Evolutionary conservation across 2,888 invertebrate species (phyloP).

Genomic region (Patella depressa): DNA sequence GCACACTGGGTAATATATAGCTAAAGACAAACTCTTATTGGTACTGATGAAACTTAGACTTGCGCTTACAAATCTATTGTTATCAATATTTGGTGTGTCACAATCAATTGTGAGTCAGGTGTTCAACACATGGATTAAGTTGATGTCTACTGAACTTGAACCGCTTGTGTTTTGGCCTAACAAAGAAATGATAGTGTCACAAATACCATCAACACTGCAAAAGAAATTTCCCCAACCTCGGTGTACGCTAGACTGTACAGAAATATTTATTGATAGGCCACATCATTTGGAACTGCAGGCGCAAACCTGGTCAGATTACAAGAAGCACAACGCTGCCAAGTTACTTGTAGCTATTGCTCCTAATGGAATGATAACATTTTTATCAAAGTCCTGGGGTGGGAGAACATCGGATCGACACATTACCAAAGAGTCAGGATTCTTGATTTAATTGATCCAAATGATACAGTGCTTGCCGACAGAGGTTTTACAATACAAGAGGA

Average conservation of each 20-base stretch:
- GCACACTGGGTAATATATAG: not conserved
- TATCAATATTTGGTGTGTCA: not conserved
- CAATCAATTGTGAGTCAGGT: not conserved
- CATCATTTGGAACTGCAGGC: conserved; percentile 20
- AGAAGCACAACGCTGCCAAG: conserved; percentile 31
- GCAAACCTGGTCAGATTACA: conserved; percentile 29
- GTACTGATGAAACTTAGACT: not conserved
- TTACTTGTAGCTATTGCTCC: conserved; percentile 23
- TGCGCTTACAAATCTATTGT: not conserved
- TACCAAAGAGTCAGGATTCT: conserved; percentile 29
- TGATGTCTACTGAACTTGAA: not conserved
- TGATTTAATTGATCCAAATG: conserved; percentile 27
- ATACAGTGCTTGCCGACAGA: conserved; percentile 34
- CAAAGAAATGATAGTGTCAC: not conserved
- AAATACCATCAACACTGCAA: not conserved
- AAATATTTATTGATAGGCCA: conserved; percentile 31
- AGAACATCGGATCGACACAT: conserved; percentile 37
- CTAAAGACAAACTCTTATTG: not conserved
- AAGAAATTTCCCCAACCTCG: not conserved
- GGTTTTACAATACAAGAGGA: conserved; percentile 38
- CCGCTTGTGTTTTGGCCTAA: conserved; percentile 1
- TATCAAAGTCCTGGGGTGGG: conserved; percentile 37
- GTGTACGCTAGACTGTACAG: conserved; percentile 31
- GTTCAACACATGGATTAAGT: not conserved
- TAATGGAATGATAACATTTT: conserved; percentile 30